phyloP scores from a whole-genome alignment of 2,113 vertebrate species.

The Vulpes lagopus region DNA sequence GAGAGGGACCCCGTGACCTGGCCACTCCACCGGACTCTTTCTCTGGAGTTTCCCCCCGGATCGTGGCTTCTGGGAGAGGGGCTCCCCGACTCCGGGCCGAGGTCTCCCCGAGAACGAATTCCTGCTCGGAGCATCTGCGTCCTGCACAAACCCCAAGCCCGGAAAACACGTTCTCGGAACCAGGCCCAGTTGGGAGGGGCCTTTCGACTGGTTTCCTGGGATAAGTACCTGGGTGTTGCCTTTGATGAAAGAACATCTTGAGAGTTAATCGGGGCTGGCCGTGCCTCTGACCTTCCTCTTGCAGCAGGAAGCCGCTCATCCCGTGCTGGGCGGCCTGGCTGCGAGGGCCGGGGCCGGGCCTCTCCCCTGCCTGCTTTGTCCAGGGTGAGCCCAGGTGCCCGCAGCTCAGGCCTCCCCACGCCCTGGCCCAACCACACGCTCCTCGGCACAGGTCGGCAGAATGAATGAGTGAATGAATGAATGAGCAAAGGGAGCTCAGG shows the following conservation, averaged over 20 bases:
- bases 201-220: not conserved
- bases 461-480: too few species aligned
- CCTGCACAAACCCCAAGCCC: too few species aligned
- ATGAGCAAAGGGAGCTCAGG: not conserved
- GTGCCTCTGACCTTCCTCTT: not conserved
- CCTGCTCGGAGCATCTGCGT: too few species aligned
- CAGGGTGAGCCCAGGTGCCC: too few species aligned
- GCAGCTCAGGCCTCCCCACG: not conserved
- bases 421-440: not conserved
- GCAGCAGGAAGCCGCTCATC: not conserved
- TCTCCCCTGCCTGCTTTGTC: not conserved
- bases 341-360: too few species aligned
- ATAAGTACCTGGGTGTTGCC: not conserved
- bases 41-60: not conserved
- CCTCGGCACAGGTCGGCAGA: too few species aligned
- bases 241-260: not conserved
- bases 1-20: not conserved
- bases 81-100: not conserved
- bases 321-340: rapidly evolving
- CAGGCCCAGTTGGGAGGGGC: not conserved
- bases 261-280: too few species aligned
- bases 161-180: too few species aligned
- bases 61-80: not conserved
- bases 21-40: too few species aligned
- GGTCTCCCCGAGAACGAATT: too few species aligned